Conservation (phyloP, 2,797 vertebrate genomes). For the Yasuhikotakia modesta region DNA sequence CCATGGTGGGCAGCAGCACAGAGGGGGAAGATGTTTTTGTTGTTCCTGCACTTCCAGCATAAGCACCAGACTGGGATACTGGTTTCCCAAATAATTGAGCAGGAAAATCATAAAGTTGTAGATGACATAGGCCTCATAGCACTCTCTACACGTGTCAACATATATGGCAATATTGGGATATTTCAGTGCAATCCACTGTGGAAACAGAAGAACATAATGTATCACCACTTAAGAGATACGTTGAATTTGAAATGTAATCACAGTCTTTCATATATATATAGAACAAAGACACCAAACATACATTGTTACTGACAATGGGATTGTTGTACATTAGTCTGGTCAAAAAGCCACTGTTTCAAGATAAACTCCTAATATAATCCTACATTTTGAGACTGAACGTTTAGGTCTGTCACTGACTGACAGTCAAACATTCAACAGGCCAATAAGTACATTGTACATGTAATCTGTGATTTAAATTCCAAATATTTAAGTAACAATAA, state of each 20-base stretch:
- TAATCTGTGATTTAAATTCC: neutral
- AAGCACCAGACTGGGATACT: constrained; percentile 91
- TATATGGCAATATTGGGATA: constrained; percentile 95
- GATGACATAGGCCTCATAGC: constrained; percentile 98
- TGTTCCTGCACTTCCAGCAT: constrained; percentile 97
- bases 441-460: neutral
- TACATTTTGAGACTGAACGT: constrained; percentile 11
- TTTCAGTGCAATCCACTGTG: constrained; percentile 95
- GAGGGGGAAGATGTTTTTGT: constrained; percentile 92
- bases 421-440: neutral
- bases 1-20: constrained; percentile 96
- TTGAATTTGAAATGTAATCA: neutral
- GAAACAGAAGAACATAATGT: constrained; percentile 2
- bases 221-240: neutral
- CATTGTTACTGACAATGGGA: neutral
- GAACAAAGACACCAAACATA: constrained; percentile 4
- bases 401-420: constrained; percentile 17
- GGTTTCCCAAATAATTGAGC: constrained; percentile 92
- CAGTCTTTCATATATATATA: neutral
- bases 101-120: constrained; percentile 99
- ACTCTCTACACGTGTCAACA: constrained; percentile 97
- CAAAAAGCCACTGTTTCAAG: constrained; percentile 5
- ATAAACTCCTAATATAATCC: neutral
- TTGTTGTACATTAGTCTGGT: constrained; percentile 6
- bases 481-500: neutral